Percentiles rank a stretch among this genome's conserved stretches.
phyloP scores from a whole-genome alignment of 1,140 invertebrate species.

The Panulirus ornatus region DNA sequence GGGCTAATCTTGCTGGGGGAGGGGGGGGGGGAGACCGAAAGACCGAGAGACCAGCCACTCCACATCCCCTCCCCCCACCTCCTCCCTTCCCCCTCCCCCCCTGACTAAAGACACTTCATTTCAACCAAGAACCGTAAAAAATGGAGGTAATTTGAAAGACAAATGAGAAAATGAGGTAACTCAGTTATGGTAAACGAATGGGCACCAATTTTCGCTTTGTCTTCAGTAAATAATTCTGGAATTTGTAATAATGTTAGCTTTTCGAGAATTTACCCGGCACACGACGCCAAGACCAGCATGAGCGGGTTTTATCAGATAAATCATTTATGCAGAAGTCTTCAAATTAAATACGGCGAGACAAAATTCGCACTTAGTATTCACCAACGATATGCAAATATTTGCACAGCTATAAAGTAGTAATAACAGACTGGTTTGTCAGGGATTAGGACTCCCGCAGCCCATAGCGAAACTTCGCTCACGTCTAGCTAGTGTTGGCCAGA shows the following conservation, averaged over 20 bases:
- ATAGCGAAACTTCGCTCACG: too few relatives aligned
- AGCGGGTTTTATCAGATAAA: not conserved
- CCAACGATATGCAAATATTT: not conserved
- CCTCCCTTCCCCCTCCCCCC: too few relatives aligned
- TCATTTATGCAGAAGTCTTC: slow-evolving; percentile 17
- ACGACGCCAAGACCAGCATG: slow-evolving; percentile 14
- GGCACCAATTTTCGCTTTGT: slow-evolving; percentile 65
- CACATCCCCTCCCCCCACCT: too few relatives aligned
- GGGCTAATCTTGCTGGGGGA: not conserved
- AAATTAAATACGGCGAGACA: not conserved
- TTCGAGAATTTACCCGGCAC: slow-evolving; percentile 39
- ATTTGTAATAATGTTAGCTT: slow-evolving; percentile 61
- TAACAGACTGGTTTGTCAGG: too few relatives aligned
- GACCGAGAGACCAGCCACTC: too few relatives aligned
- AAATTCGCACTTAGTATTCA: not conserved
- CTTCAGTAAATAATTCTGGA: slow-evolving; percentile 67
- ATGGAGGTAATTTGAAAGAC: slow-evolving; percentile 67
- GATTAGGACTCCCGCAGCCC: too few relatives aligned
- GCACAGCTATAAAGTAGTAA: too few relatives aligned
- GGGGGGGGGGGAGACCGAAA: not conserved
- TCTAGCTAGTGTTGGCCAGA: too few relatives aligned
- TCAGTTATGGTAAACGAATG: slow-evolving; percentile 68
- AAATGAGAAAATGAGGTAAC: slow-evolving; percentile 69
- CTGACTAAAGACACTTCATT: slow-evolving; percentile 50
- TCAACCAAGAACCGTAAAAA: slow-evolving; percentile 54